Evolutionary conservation across 2,113 vertebrate species (phyloP).

Genomic region (Mormyrus lacerda): DNA sequence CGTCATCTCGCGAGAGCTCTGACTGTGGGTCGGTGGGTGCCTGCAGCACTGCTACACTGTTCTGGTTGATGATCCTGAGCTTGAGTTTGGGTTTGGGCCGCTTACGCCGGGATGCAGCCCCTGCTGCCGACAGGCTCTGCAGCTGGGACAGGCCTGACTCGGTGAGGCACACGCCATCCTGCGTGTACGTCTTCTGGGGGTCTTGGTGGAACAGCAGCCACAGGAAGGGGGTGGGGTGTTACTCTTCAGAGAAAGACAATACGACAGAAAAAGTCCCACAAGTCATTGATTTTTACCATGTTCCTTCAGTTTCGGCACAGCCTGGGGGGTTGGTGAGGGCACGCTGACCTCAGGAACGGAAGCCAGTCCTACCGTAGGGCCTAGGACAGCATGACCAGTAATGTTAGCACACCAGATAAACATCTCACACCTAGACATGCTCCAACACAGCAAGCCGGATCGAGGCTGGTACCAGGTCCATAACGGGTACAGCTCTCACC

Average conservation of each 20-base stretch:
- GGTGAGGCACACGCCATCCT: slow-evolving; percentile 93
- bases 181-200: slow-evolving; percentile 82
- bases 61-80: slow-evolving; percentile 96
- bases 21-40: slow-evolving; percentile 74
- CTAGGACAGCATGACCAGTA: background rate
- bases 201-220: slow-evolving; percentile 53
- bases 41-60: slow-evolving; percentile 93
- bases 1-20: slow-evolving; percentile 73
- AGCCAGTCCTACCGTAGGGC: background rate
- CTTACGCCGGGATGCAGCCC: slow-evolving; percentile 68
- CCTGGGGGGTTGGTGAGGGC: slow-evolving; percentile 65
- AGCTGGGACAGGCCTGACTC: slow-evolving; percentile 88
- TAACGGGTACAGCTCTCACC: slow-evolving; percentile 56
- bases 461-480: slow-evolving; percentile 18
- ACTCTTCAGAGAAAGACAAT: background rate
- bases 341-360: slow-evolving; percentile 68
- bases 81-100: slow-evolving; percentile 93
- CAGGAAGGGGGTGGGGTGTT: background rate
- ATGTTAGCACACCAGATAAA: background rate
- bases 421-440: background rate
- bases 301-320: slow-evolving; percentile 72
- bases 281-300: slow-evolving; percentile 56
- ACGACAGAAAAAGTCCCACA: background rate
- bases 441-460: background rate
- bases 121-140: slow-evolving; percentile 77